Evolutionary conservation across 1,140 invertebrate species (phyloP).

Genomic region (Bilobella aurantiaca): DNA sequence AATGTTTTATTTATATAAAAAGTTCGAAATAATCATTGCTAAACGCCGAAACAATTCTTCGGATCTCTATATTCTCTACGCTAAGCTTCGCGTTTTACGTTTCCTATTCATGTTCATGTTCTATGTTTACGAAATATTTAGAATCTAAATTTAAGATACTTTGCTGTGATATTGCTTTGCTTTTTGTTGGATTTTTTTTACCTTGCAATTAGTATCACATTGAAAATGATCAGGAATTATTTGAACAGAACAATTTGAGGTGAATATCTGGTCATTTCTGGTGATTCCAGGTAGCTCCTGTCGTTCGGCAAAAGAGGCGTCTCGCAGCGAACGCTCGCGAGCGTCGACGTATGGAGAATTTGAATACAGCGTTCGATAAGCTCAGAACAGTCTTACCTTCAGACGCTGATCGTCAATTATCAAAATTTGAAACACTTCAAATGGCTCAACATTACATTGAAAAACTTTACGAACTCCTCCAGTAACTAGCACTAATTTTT

Average conservation of each 20-base stretch:
- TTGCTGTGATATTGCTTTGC: too few species aligned
- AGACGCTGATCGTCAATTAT: conserved; percentile 80
- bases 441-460: conserved; percentile 96
- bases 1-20: neutral
- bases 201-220: too few species aligned
- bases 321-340: conserved; percentile 87
- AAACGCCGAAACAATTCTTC: too few species aligned
- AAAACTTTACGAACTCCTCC: conserved; percentile 72
- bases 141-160: too few species aligned
- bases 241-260: too few species aligned
- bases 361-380: conserved; percentile 86
- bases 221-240: too few species aligned
- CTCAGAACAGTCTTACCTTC: conserved; percentile 76
- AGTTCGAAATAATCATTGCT: too few species aligned
- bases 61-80: too few species aligned
- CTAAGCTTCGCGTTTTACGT: neutral
- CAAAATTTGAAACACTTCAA: conserved; percentile 93
- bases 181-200: too few species aligned
- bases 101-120: neutral
- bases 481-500: conserved; percentile 40
- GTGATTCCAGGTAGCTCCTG: conserved; percentile 52
- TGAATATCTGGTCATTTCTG: too few species aligned
- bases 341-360: conserved; percentile 81
- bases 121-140: too few species aligned
- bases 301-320: conserved; percentile 67